Conservation (phyloP, 2,113 vertebrate species). For the Oceanodroma tethys region DNA sequence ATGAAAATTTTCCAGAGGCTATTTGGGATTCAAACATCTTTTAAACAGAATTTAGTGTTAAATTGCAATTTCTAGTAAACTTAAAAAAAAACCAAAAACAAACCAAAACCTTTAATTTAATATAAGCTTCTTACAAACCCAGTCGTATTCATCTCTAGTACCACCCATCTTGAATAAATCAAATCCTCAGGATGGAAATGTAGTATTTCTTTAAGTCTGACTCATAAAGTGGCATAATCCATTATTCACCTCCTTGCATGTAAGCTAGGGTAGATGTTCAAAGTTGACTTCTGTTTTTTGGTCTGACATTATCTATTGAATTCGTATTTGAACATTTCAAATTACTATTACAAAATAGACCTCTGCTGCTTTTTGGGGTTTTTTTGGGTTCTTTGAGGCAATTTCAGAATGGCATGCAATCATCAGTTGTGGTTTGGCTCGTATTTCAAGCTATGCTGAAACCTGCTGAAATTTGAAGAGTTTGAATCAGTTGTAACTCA, state of each 20-base stretch:
- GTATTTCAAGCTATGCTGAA: slow-evolving; percentile 40
- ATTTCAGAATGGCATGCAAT: background rate
- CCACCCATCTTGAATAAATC: slow-evolving; percentile 35
- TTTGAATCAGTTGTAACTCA: slow-evolving; percentile 41
- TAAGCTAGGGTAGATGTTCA: slow-evolving; percentile 14
- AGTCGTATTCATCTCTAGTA: background rate
- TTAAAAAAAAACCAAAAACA: background rate
- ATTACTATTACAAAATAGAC: slow-evolving; percentile 8
- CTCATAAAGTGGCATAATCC: slow-evolving; percentile 23
- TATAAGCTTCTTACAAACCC: background rate
- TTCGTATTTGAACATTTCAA: slow-evolving; percentile 35
- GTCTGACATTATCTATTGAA: background rate
- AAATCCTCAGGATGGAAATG: background rate
- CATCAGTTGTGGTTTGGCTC: slow-evolving; percentile 43
- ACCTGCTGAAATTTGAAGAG: slow-evolving; percentile 44
- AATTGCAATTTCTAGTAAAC: background rate
- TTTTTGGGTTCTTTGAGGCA: background rate
- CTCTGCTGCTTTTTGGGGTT: background rate
- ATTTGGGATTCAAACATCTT: background rate
- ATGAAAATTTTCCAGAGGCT: background rate
- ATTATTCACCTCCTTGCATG: background rate
- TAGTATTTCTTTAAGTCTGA: slow-evolving; percentile 37
- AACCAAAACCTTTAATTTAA: background rate
- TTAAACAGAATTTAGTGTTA: slow-evolving; percentile 15
- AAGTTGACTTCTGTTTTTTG: slow-evolving; percentile 49